These are phyloP conservation scores for Thryonomys swinderianus DNA, from an alignment of 2,113 vertebrate species.

Conservation along the genomic window DNA sequence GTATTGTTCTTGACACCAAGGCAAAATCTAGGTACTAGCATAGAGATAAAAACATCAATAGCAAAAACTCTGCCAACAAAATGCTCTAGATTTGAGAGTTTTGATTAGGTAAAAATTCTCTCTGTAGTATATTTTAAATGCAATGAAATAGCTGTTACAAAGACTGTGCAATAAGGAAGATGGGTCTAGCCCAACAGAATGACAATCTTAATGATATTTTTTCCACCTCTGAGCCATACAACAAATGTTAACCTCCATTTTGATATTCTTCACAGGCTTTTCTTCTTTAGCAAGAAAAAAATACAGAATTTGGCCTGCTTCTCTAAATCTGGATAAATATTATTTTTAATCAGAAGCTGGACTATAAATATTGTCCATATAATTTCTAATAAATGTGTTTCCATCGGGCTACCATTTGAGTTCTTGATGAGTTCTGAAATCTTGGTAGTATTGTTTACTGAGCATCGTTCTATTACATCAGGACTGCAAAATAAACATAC, in stretches of 20 bases:
- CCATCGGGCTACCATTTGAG: constrained; percentile 22
- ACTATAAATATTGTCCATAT: not conserved
- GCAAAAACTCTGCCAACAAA: not conserved
- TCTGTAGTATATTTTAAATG: constrained; percentile 8
- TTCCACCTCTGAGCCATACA: not conserved
- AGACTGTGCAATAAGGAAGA: not conserved
- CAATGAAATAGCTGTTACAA: not conserved
- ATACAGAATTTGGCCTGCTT: constrained; percentile 9
- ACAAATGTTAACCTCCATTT: constrained; percentile 20
- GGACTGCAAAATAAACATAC: constrained; percentile 21
- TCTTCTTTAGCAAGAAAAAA: constrained; percentile 8
- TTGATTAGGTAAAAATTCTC: constrained; percentile 1
- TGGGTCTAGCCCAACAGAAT: not conserved
- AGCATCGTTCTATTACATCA: not conserved
- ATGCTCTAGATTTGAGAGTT: not conserved
- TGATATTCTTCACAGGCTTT: not conserved
- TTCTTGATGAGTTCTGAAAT: constrained; percentile 21
- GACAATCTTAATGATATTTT: constrained; percentile 8
- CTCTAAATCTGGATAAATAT: constrained; percentile 28
- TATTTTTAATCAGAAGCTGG: not conserved
- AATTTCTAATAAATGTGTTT: not conserved
- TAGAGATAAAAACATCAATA: no score
- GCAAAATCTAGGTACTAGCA: no score
- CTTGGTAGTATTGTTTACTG: constrained; percentile 17
- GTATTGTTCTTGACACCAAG: no score